A percentile compares a stretch with the other conserved stretches of the same genome.
phyloP scores from a whole-genome alignment of 2,113 vertebrate genomes.

The Vulpes ferrilata region DNA sequence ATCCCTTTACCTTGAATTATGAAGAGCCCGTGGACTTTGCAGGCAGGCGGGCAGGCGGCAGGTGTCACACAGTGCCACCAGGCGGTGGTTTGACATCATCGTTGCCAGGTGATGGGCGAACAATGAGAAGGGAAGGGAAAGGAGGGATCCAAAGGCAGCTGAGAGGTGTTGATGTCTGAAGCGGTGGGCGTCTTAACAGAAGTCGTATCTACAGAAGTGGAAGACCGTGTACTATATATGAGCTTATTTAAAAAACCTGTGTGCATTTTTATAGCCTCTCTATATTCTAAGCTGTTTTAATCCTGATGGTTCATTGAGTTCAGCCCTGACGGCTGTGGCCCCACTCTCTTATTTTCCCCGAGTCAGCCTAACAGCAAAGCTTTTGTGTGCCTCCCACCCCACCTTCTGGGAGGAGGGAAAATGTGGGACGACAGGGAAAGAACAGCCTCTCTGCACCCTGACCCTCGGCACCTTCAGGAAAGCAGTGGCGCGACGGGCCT shows the following conservation, averaged over 20 bases:
- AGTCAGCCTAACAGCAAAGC: not conserved
- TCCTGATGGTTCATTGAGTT: not conserved
- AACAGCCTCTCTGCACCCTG: fast-evolving
- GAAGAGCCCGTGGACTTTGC: not conserved
- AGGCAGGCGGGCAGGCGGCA: not conserved
- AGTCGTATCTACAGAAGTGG: not conserved
- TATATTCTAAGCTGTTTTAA: not conserved
- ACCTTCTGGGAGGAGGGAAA: not conserved
- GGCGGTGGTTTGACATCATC: not conserved
- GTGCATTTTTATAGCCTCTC: not conserved
- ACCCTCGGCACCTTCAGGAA: not conserved
- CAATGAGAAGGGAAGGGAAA: not conserved
- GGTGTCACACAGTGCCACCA: slow-evolving; percentile 49
- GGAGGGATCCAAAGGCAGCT: fast-evolving
- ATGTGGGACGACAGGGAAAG: fast-evolving
- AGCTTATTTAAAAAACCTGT: not conserved
- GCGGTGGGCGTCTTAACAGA: fast-evolving
- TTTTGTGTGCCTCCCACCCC: not conserved
- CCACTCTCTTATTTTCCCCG: fast-evolving
- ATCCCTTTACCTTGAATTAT: not conserved
- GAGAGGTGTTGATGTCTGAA: fast-evolving
- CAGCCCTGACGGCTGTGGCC: not conserved
- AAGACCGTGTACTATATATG: fast-evolving
- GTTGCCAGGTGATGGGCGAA: not conserved
- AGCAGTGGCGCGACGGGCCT: fast-evolving